Conservation (phyloP, 1,140 invertebrate genomes). For the Doryteuthis pealeii region DNA sequence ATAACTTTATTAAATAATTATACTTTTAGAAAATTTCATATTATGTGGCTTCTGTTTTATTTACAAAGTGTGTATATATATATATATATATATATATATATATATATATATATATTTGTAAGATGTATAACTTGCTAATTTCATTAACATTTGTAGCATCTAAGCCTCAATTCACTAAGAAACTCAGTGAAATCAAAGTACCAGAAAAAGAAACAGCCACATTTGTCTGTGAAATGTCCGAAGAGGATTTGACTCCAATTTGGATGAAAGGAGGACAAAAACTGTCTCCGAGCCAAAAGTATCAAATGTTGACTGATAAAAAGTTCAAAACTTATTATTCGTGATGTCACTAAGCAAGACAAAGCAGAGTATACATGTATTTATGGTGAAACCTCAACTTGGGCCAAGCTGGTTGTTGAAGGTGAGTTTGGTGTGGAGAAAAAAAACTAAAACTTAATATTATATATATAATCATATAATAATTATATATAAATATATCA, state of each 20-base stretch:
- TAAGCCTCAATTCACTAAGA: conserved; percentile 38
- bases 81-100: too few species aligned
- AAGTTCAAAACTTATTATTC: conserved; percentile 61
- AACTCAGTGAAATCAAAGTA: conserved; percentile 43
- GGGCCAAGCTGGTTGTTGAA: conserved; percentile 45
- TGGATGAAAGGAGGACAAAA: conserved; percentile 79
- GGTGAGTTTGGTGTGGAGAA: conserved; percentile 29
- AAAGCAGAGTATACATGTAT: conserved; percentile 84
- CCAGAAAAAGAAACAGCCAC: conserved; percentile 41
- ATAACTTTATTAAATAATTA: too few species aligned
- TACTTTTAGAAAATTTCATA: too few species aligned
- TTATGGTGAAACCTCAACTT: conserved; percentile 47
- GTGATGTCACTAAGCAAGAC: conserved; percentile 76
- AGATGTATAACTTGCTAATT: conserved; percentile 26
- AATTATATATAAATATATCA: too few species aligned
- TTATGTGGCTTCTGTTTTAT: too few species aligned
- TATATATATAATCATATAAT: too few species aligned
- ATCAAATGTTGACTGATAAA: neutral
- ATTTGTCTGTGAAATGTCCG: conserved; percentile 65
- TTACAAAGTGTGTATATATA: too few species aligned
- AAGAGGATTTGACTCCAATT: conserved; percentile 75
- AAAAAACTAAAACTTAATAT: too few species aligned
- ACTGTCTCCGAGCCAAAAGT: conserved; percentile 29
- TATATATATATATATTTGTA: too few species aligned
- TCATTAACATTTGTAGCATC: neutral